Conservation (phyloP, 1,140 invertebrate genomes). For the Neelides sp. region DNA sequence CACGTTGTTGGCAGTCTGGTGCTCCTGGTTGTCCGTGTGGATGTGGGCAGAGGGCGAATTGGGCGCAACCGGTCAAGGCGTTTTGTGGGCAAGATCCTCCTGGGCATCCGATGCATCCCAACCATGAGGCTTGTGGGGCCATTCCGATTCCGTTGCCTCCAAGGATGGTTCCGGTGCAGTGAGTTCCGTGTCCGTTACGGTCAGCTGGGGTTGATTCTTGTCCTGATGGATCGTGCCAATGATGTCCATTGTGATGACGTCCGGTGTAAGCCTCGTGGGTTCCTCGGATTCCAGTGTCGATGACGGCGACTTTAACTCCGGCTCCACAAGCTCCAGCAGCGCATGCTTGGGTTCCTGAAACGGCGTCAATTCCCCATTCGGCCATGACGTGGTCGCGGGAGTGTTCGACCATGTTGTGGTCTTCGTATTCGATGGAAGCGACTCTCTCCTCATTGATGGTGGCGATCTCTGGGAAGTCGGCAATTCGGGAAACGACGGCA, state of each 20-base stretch:
- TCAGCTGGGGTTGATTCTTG: conserved; percentile 6
- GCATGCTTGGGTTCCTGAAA: conserved; percentile 8
- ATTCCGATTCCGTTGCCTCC: conserved; percentile 10
- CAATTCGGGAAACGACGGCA: not conserved
- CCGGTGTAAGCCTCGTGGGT: conserved; percentile 4
- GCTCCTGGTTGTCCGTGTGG: too few species aligned
- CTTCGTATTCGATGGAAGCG: not conserved
- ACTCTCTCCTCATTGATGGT: conserved; percentile 1
- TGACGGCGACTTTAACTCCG: conserved; percentile 2
- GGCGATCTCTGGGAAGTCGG: not conserved
- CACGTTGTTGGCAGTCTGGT: conserved; percentile 14
- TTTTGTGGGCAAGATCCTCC: not conserved
- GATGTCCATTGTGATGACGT: not conserved
- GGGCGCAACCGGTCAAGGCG: not conserved
- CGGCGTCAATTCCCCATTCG: conserved; percentile 12
- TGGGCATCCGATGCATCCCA: conserved; percentile 8
- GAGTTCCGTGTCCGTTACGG: conserved; percentile 16
- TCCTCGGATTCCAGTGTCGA: conserved; percentile 15
- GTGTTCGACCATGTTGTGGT: too few species aligned
- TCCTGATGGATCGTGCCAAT: conserved; percentile 10
- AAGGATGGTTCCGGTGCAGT: conserved; percentile 11
- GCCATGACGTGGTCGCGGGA: too few species aligned
- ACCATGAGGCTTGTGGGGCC: conserved; percentile 8
- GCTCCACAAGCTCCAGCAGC: not conserved
- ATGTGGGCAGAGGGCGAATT: too few species aligned